These are phyloP conservation scores for Torymus aiolomorphi DNA, from an alignment of 2,888 invertebrate species.

Conservation along the genomic window DNA sequence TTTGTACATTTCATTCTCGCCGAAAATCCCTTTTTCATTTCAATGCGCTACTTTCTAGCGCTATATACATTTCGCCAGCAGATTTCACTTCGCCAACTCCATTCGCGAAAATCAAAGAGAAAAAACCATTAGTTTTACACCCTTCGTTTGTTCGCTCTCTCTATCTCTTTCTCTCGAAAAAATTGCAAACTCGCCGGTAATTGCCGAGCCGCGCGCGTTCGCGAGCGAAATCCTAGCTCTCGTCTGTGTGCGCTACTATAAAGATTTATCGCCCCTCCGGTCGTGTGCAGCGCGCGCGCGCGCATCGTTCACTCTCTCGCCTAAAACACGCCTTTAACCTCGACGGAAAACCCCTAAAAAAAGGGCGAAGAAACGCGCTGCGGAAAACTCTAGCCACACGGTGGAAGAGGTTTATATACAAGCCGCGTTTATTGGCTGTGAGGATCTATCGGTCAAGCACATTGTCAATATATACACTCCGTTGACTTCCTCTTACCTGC, in stretches of 20 bases:
- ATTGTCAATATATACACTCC: too few relatives aligned
- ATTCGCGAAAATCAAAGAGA: background rate
- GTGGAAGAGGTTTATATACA: background rate
- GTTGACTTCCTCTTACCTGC: background rate
- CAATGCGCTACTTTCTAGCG: too few relatives aligned
- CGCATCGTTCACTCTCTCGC: background rate
- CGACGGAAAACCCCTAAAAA: too few relatives aligned
- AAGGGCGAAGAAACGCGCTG: too few relatives aligned
- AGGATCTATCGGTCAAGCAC: too few relatives aligned
- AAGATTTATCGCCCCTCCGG: conserved; percentile 32
- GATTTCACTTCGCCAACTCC: background rate
- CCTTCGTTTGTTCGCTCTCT: conserved; percentile 3
- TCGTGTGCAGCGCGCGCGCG: background rate
- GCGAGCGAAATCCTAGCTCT: too few relatives aligned
- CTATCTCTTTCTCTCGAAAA: background rate
- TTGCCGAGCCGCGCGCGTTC: background rate
- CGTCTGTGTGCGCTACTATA: conserved; percentile 3
- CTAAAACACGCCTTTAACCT: too few relatives aligned
- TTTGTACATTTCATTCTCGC: too few relatives aligned
- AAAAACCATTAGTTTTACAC: conserved; percentile 28
- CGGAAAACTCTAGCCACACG: too few relatives aligned
- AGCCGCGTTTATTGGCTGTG: too few relatives aligned
- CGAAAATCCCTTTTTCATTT: too few relatives aligned
- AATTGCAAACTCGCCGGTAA: background rate
- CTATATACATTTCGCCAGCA: background rate